Evolutionary conservation across 2,797 vertebrate species (phyloP).

Genomic region (Artibeus lituratus): DNA sequence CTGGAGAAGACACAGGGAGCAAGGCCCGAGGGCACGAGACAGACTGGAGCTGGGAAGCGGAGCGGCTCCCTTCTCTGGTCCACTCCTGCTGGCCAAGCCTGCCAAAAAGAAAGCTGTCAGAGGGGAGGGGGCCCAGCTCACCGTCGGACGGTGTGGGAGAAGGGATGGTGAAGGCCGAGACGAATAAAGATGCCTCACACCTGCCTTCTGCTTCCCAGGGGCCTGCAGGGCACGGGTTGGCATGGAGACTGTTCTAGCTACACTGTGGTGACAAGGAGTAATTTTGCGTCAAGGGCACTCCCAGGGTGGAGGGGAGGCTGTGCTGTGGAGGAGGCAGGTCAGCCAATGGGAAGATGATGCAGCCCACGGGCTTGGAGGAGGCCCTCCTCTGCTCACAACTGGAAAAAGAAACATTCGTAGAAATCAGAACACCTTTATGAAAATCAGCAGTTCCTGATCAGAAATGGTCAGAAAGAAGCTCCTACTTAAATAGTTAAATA

Average conservation of each 20-base stretch:
- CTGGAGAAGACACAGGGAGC: neutral
- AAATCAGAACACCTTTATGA: neutral
- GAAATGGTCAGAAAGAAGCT: neutral
- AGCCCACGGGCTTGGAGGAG: neutral
- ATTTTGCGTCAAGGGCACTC: neutral
- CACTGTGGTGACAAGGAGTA: neutral
- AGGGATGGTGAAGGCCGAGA: too few species aligned
- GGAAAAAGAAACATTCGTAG: neutral
- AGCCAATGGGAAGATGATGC: neutral
- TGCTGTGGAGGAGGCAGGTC: fast-evolving
- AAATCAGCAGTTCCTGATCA: neutral
- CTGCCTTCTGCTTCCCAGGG: neutral
- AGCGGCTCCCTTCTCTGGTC: neutral
- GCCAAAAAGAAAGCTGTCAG: neutral
- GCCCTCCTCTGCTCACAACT: fast-evolving
- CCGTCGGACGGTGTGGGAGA: too few species aligned
- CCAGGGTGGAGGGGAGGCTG: neutral
- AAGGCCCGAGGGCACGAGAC: neutral
- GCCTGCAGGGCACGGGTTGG: neutral
- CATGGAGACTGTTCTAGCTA: neutral
- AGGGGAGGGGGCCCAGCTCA: neutral
- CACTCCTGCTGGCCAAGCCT: neutral
- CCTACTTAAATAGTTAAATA: neutral
- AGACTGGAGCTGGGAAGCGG: neutral
- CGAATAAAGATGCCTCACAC: fast-evolving